These are phyloP conservation scores for Orientallactaga bullata DNA, from an alignment of 2,113 vertebrate genomes.

Conservation along the genomic window DNA sequence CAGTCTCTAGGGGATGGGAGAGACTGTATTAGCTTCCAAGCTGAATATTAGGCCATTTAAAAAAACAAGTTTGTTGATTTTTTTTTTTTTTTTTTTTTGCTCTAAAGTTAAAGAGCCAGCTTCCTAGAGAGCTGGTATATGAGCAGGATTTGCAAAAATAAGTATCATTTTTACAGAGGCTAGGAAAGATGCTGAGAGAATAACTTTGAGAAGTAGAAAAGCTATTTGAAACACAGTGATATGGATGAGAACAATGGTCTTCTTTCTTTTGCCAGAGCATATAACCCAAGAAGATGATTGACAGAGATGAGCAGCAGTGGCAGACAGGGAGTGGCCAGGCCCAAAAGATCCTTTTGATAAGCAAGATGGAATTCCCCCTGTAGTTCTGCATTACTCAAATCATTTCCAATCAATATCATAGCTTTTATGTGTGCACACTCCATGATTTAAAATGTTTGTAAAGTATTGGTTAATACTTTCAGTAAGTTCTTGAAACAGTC, in stretches of 20 bases:
- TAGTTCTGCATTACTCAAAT: not conserved
- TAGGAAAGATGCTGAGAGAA: conserved; percentile 15
- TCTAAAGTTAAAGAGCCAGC: not conserved
- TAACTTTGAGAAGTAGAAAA: conserved; percentile 12
- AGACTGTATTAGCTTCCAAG: not conserved
- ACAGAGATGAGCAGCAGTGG: not conserved
- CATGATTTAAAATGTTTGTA: conserved; percentile 27
- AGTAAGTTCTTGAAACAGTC: not conserved
- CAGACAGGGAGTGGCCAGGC: not conserved
- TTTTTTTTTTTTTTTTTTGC: too few relatives aligned
- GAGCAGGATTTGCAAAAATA: conserved; percentile 53
- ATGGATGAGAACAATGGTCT: not conserved
- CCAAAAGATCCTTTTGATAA: not conserved
- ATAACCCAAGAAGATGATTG: not conserved
- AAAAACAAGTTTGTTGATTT: not conserved
- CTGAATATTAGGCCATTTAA: conserved; percentile 20
- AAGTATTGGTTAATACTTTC: not conserved
- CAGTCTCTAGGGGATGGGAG: not conserved
- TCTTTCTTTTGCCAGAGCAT: conserved; percentile 6
- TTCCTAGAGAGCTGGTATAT: conserved; percentile 8
- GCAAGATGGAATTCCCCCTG: not conserved
- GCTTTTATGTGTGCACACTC: not conserved
- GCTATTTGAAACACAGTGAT: not conserved
- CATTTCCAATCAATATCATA: not conserved
- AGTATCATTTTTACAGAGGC: not conserved